Evolutionary conservation across 1,140 invertebrate species (phyloP).

Genomic region (Brachionus sp.): DNA sequence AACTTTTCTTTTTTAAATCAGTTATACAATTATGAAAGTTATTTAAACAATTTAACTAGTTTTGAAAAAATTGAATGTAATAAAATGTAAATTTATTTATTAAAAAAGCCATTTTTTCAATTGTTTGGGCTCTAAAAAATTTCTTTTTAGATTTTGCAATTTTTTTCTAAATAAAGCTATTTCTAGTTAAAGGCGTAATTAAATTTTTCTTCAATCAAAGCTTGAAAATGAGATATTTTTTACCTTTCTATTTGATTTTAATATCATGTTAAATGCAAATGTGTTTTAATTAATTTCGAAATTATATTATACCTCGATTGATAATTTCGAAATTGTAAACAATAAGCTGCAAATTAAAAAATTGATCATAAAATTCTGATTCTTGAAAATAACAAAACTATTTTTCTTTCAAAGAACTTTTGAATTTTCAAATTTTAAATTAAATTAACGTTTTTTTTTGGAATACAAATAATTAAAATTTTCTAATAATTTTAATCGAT

Average conservation of each 20-base stretch:
- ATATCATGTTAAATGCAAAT: not conserved
- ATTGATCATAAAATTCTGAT: too few relatives aligned
- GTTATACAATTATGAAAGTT: slow-evolving; percentile 16
- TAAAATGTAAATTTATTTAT: slow-evolving; percentile 18
- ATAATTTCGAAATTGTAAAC: too few relatives aligned
- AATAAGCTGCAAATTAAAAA: too few relatives aligned
- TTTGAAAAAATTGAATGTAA: slow-evolving; percentile 10
- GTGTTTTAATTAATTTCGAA: not conserved
- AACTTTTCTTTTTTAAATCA: slow-evolving; percentile 40
- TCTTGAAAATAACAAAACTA: too few relatives aligned
- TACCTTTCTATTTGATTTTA: not conserved
- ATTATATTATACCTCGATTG: too few relatives aligned
- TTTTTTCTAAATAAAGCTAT: not conserved
- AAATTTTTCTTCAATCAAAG: not conserved
- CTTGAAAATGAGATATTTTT: not conserved
- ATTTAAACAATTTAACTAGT: not conserved
- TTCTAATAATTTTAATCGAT: too few relatives aligned
- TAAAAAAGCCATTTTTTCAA: not conserved
- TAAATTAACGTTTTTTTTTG: not conserved
- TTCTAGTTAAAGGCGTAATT: not conserved
- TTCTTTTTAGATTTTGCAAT: not conserved
- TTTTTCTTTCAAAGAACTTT: too few relatives aligned
- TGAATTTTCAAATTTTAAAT: not conserved
- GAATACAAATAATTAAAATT: too few relatives aligned
- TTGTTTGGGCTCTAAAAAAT: not conserved